These are phyloP conservation scores for Galeopsomyia nigrocyanea DNA, from an alignment of 2,888 invertebrate species.

Conservation along the genomic window DNA sequence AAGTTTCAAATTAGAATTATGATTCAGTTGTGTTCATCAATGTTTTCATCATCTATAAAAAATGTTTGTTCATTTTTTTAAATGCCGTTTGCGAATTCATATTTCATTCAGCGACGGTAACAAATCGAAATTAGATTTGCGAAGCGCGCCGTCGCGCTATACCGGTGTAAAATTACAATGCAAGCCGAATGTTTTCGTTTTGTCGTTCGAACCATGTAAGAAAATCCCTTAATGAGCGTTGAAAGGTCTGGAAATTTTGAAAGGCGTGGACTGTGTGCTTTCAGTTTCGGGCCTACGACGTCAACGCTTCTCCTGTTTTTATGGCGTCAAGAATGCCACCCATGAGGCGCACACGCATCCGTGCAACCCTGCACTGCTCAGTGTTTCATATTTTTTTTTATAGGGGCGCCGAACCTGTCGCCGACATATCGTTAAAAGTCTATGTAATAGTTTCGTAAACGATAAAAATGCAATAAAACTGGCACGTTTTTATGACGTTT, in stretches of 20 bases:
- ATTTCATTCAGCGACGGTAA: too few relatives aligned
- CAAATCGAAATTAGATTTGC: too few relatives aligned
- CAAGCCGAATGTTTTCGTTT: slow-evolving; percentile 11
- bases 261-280: slow-evolving; percentile 25
- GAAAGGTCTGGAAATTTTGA: slow-evolving; percentile 29
- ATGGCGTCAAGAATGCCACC: slow-evolving; percentile 38
- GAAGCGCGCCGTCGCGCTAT: too few relatives aligned
- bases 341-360: slow-evolving; percentile 15
- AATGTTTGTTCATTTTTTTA: too few relatives aligned
- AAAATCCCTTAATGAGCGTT: slow-evolving; percentile 42
- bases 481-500: too few relatives aligned
- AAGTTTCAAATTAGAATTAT: too few relatives aligned
- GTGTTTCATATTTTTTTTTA: slow-evolving; percentile 26
- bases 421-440: not conserved
- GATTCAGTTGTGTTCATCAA: too few relatives aligned
- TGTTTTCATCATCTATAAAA: too few relatives aligned
- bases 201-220: slow-evolving; percentile 16
- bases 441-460: not conserved
- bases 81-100: too few relatives aligned
- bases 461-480: too few relatives aligned
- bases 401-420: slow-evolving; percentile 23
- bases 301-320: slow-evolving; percentile 44
- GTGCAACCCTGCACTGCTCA: not conserved
- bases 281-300: slow-evolving; percentile 30
- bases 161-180: too few relatives aligned